Percentiles rank a stretch among this genome's conserved stretches.
These are phyloP conservation scores for Masnerella sp. DNA, from an alignment of 2,888 invertebrate species.

Conservation along the genomic window DNA sequence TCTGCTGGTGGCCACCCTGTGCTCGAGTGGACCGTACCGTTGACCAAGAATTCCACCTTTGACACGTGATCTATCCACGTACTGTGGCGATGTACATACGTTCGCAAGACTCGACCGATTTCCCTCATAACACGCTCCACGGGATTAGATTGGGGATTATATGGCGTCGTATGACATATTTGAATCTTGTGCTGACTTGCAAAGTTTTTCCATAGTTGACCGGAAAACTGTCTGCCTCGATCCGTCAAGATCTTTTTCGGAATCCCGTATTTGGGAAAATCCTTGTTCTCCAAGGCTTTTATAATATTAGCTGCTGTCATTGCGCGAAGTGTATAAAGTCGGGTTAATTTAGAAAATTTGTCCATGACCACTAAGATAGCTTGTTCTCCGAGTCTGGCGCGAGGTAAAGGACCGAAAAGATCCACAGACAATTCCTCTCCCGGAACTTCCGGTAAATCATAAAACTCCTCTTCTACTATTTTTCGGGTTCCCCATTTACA, in stretches of 20 bases:
- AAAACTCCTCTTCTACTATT: neutral
- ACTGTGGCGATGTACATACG: no score
- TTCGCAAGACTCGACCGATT: no score
- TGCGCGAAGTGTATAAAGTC: neutral
- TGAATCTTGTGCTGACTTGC: no score
- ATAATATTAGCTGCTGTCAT: neutral
- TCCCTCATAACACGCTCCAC: no score
- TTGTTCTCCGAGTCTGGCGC: neutral
- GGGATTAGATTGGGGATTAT: no score
- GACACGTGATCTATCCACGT: no score
- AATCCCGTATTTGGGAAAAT: neutral
- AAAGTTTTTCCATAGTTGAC: no score
- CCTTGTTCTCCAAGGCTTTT: neutral
- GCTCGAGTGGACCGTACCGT: no score
- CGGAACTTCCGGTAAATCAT: neutral
- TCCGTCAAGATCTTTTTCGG: neutral
- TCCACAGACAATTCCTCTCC: neutral
- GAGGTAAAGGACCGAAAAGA: neutral
- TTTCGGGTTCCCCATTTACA: neutral
- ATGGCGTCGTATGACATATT: no score
- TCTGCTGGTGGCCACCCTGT: no score
- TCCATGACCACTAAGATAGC: neutral
- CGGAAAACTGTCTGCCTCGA: no score
- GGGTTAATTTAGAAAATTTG: neutral
- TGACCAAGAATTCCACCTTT: no score